Evolutionary conservation across 1,140 invertebrate genomes (phyloP), one percentile per base, ranked within the genome.

Genomic region (Aleiodes sp.): DNA sequence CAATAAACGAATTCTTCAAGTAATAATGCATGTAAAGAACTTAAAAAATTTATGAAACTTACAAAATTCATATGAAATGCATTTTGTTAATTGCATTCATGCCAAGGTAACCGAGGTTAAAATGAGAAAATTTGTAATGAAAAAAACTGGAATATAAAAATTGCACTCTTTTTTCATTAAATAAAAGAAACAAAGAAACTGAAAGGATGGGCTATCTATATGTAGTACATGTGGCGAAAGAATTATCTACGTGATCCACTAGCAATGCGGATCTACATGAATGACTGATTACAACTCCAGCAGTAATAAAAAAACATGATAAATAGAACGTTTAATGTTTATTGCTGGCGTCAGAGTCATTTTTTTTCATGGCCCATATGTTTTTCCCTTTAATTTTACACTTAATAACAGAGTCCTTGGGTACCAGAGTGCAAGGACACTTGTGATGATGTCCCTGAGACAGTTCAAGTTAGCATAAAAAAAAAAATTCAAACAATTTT

Each of bases 221-320:
- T n/a, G n/a, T n/a, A n/a, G n/a, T n/a, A n/a, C n/a, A n/a, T n/a
- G n/a, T n/a, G n/a, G n/a, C n/a, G n/a, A n/a, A n/a, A n/a, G n/a
- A n/a, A n/a, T n/a, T n/a, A n/a, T n/a, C n/a, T 2, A 21, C 46
- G 16, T 26, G 46, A 52, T 52, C 21, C 26, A 4, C 0, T 16
- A 52, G 26, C 16, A 52, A 52, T 10, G 46, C 19, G 46, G 46
- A 52, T 16, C 21, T 24, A 6, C 46, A 19, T 52, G 19, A 24
- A 52, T 52, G 46, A 21, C 19, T 52, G 46, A 52, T 43, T 43
- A 43, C 19, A 52, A 7, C 19, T 52, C 16, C 26, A 6, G 4
- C 19, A 24, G 46, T 21, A 52, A 12, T 52, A 52, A 52, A 52
- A 24, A 52, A 52, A n/a, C n/a, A n/a, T 52, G 46, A 52, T 52